A percentile compares a stretch with the other conserved stretches of the same genome.
Conservation (phyloP, 2,888 invertebrate genomes). For the Drosophila mercatorum region DNA sequence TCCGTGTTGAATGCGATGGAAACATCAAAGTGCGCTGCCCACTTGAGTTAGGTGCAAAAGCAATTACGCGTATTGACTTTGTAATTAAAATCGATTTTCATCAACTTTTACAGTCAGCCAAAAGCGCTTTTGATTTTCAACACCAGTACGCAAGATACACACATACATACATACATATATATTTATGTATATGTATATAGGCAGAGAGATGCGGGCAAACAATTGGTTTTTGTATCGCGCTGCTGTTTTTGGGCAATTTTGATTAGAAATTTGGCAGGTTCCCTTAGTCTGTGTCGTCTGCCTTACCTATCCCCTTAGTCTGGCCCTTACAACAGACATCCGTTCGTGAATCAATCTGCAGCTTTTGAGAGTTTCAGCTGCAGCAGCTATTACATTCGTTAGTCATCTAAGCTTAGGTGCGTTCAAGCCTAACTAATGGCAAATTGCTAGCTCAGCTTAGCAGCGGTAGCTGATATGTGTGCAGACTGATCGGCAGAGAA, state of each 20-base stretch:
- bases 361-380: neutral
- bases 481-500: neutral
- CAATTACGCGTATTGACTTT: slow-evolving; percentile 78
- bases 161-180: slow-evolving; percentile 10
- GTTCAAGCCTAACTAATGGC: neutral
- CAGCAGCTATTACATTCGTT: neutral
- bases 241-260: slow-evolving; percentile 70
- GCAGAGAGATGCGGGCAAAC: slow-evolving; percentile 37
- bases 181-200: neutral
- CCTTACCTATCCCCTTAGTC: neutral
- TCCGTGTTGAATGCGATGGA: slow-evolving; percentile 36
- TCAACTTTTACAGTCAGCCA: slow-evolving; percentile 62
- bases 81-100: slow-evolving; percentile 79
- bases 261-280: slow-evolving; percentile 71
- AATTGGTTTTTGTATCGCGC: slow-evolving; percentile 64
- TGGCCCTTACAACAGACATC: neutral
- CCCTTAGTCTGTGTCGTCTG: neutral
- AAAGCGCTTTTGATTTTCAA: slow-evolving; percentile 61
- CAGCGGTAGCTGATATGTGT: too few species aligned
- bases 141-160: slow-evolving; percentile 14
- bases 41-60: slow-evolving; percentile 75
- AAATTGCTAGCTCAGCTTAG: neutral
- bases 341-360: slow-evolving; percentile 10
- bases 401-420: neutral
- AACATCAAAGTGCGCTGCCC: slow-evolving; percentile 63